These are phyloP conservation scores for Heliconius melpomene DNA, from an alignment of 1,140 invertebrate genomes.

Conservation along the genomic window DNA sequence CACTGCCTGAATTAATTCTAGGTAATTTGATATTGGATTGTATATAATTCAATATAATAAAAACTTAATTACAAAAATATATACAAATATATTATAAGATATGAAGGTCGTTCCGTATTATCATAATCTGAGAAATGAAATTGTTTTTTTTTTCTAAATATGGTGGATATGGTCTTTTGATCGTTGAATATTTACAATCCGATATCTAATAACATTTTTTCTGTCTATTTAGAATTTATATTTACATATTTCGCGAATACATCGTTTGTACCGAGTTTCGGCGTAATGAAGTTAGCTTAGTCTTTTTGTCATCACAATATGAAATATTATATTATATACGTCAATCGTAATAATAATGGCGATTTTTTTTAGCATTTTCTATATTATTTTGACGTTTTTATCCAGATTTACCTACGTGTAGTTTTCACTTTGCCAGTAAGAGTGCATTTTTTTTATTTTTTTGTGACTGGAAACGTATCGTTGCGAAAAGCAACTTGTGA, in stretches of 20 bases:
- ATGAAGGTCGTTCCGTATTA: background rate
- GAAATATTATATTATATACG: slow-evolving; percentile 29
- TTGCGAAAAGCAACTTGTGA: slow-evolving; percentile 37
- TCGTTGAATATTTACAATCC: background rate
- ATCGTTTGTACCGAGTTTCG: slow-evolving; percentile 41
- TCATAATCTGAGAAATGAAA: background rate
- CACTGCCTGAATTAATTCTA: slow-evolving; percentile 63
- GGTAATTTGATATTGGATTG: slow-evolving; percentile 26
- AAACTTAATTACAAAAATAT: slow-evolving; percentile 10
- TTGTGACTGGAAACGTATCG: slow-evolving; percentile 42
- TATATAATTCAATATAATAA: slow-evolving; percentile 21
- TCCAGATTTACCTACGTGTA: slow-evolving; percentile 37
- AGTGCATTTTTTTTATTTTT: slow-evolving; percentile 61
- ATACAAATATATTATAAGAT: slow-evolving; percentile 12
- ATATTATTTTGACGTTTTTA: slow-evolving; percentile 31
- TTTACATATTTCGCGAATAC: slow-evolving; percentile 35
- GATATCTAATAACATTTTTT: slow-evolving; percentile 27
- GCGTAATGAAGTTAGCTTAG: slow-evolving; percentile 37
- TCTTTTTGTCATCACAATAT: slow-evolving; percentile 49
- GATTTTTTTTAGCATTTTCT: slow-evolving; percentile 47
- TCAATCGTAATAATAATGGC: slow-evolving; percentile 23
- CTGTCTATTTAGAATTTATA: slow-evolving; percentile 41
- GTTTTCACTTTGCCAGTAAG: slow-evolving; percentile 65
- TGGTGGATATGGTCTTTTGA: background rate
- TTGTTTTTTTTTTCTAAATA: background rate